Percentiles rank a stretch among this genome's conserved stretches.
Evolutionary conservation across 2,888 invertebrate genomes (phyloP).

Genomic region (Cryptus armator): DNA sequence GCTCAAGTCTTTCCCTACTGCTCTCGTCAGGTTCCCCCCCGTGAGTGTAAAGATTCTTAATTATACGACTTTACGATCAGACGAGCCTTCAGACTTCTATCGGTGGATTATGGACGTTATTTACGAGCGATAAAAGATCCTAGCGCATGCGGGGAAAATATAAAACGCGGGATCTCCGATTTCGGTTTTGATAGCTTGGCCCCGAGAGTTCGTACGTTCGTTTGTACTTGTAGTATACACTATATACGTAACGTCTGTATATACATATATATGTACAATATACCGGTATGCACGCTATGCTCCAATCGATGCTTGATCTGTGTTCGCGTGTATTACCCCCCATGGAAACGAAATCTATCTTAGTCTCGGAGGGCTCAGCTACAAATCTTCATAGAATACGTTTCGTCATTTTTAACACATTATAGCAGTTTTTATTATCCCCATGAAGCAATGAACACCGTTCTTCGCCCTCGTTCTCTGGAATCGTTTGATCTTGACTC

Average conservation of each 20-base stretch:
- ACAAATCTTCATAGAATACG: background rate
- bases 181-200: constrained; percentile 69
- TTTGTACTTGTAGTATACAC: constrained; percentile 28
- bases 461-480: no score
- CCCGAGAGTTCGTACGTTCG: constrained; percentile 51
- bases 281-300: constrained; percentile 29
- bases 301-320: constrained; percentile 40
- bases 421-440: no score
- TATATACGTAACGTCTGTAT: background rate
- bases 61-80: constrained; percentile 75
- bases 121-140: constrained; percentile 75
- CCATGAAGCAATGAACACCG: no score
- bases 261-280: background rate
- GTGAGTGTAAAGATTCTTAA: constrained; percentile 71
- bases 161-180: constrained; percentile 71
- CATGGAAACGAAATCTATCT: constrained; percentile 48
- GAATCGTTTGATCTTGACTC: no score
- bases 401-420: no score
- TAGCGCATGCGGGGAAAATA: constrained; percentile 60
- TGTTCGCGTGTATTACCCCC: background rate
- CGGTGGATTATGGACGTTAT: constrained; percentile 75
- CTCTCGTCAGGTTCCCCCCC: constrained; percentile 17
- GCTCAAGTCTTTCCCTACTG: constrained; percentile 34
- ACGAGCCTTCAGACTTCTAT: constrained; percentile 71
- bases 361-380: background rate